A percentile compares a stretch with the other conserved stretches of the same genome.
These are phyloP conservation scores for Luperina nickerlii DNA, from an alignment of 2,888 invertebrate species.

Conservation along the genomic window DNA sequence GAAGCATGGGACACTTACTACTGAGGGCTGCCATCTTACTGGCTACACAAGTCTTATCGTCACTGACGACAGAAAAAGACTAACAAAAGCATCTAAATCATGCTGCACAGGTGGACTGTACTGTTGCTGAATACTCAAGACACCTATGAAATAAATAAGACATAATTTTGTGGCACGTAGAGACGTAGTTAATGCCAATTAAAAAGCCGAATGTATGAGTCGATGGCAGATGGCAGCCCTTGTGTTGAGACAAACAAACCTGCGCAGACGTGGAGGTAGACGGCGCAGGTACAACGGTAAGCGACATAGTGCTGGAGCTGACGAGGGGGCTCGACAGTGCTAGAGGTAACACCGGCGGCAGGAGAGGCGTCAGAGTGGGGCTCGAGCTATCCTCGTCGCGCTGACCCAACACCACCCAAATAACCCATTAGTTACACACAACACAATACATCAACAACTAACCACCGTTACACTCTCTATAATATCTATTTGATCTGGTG, in stretches of 20 bases:
- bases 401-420: slow-evolving; percentile 69
- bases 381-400: slow-evolving; percentile 77
- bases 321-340: slow-evolving; percentile 69
- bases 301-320: slow-evolving; percentile 71
- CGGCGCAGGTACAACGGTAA: slow-evolving; percentile 74
- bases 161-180: slow-evolving; percentile 20
- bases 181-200: slow-evolving; percentile 27
- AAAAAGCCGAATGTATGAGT: slow-evolving; percentile 8
- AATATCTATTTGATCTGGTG: not conserved
- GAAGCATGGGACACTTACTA: slow-evolving; percentile 60
- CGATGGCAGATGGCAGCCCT: slow-evolving; percentile 63
- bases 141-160: slow-evolving; percentile 8
- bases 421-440: slow-evolving; percentile 64
- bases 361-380: slow-evolving; percentile 79
- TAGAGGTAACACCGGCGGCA: slow-evolving; percentile 78
- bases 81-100: slow-evolving; percentile 30
- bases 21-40: slow-evolving; percentile 61
- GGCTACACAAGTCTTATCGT: slow-evolving; percentile 13
- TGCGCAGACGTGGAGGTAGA: slow-evolving; percentile 68
- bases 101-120: slow-evolving; percentile 15
- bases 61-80: slow-evolving; percentile 14
- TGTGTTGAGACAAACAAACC: slow-evolving; percentile 72
- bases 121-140: slow-evolving; percentile 15
- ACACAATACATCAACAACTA: slow-evolving; percentile 29
- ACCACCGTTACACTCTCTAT: not conserved